Percentiles rank a stretch among this genome's conserved stretches.
Conservation (phyloP, 2,888 invertebrate genomes). For the Axea sp. region DNA sequence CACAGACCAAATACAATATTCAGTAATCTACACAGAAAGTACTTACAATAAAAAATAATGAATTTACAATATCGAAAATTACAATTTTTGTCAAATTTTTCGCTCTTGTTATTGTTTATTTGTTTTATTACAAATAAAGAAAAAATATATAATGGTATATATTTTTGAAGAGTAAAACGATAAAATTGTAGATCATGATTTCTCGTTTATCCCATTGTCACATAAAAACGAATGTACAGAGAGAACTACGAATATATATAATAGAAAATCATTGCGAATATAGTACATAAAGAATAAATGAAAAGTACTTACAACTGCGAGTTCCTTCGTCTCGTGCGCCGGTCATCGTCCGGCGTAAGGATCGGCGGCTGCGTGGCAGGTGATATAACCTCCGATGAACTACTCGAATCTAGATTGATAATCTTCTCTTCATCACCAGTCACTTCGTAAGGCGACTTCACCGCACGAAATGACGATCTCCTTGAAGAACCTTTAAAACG, state of each 20-base stretch:
- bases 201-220: no score
- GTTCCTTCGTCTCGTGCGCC: conserved; percentile 87
- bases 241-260: conserved; percentile 28
- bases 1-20: conserved; percentile 1
- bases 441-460: conserved; percentile 75
- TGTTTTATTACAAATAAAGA: no score
- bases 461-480: conserved; percentile 78
- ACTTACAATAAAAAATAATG: no score
- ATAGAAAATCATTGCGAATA: conserved; percentile 11
- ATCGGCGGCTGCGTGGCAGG: conserved; percentile 82
- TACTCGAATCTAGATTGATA: conserved; percentile 79
- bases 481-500: conserved; percentile 71
- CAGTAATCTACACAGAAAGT: conserved; percentile 15
- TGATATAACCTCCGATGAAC: conserved; percentile 81
- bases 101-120: no score
- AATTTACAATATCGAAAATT: no score
- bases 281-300: conserved; percentile 29
- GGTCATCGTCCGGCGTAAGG: conserved; percentile 86
- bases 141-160: no score
- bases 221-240: background rate
- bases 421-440: conserved; percentile 74
- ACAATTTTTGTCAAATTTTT: no score
- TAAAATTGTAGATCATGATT: no score
- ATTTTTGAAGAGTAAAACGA: no score
- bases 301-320: conserved; percentile 88